Evolutionary conservation across 2,888 invertebrate species (phyloP).

Genomic region (Oxycera nigricornis): DNA sequence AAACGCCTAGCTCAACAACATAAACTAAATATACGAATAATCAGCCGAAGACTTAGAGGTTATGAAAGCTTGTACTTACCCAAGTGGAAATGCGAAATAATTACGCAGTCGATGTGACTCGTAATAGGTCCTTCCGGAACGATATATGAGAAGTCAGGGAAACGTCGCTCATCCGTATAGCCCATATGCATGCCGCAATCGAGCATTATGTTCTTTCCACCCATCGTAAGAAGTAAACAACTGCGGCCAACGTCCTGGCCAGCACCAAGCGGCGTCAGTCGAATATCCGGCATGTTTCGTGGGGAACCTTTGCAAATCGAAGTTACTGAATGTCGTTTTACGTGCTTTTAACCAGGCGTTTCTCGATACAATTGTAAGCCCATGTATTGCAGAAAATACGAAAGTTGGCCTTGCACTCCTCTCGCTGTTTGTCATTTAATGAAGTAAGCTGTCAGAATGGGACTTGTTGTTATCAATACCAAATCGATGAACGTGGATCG

Average conservation of each 20-base stretch:
- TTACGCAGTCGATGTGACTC: constrained; percentile 96
- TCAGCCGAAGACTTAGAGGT: neutral
- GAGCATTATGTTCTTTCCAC: constrained; percentile 98
- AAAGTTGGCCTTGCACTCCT: too few relatives aligned
- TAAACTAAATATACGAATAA: too few relatives aligned
- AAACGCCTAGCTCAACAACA: too few relatives aligned
- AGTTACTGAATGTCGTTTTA: too few relatives aligned
- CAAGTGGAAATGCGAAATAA: constrained; percentile 98
- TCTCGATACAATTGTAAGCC: too few relatives aligned
- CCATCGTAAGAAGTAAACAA: constrained; percentile 93
- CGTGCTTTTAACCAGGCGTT: too few relatives aligned
- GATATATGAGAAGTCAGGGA: constrained; percentile 97
- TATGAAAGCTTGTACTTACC: constrained; percentile 51
- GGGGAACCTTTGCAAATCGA: too few relatives aligned
- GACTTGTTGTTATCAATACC: neutral
- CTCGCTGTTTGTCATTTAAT: constrained; percentile 8
- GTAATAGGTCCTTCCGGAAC: constrained; percentile 89
- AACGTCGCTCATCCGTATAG: constrained; percentile 94
- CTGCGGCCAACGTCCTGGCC: constrained; percentile 98
- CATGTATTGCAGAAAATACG: too few relatives aligned
- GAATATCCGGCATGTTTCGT: constrained; percentile 83
- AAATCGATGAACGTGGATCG: too few relatives aligned
- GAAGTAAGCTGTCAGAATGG: neutral
- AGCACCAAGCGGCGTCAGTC: constrained; percentile 87
- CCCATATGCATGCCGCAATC: constrained; percentile 99